Evolutionary conservation across 2,888 invertebrate genomes (phyloP).

Genomic region (Nephrotoma appendiculata): DNA sequence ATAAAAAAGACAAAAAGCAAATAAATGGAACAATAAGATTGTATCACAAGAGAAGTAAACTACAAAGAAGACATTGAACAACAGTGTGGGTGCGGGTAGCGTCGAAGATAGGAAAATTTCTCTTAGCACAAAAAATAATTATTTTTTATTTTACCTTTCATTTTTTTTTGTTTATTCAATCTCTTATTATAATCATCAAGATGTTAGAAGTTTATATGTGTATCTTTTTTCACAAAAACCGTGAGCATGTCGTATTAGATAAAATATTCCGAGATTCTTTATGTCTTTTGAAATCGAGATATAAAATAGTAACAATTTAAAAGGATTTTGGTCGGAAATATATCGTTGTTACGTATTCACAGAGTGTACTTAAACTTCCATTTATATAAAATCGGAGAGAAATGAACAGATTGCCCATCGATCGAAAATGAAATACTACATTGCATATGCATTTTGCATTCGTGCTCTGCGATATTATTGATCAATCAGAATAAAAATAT

Average conservation of each 20-base stretch:
- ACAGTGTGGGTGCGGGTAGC: background rate
- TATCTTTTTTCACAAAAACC: background rate
- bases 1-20: background rate
- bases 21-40: background rate
- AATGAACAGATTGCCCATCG: background rate
- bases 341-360: background rate
- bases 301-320: background rate
- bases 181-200: background rate
- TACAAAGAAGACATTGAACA: background rate
- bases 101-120: background rate
- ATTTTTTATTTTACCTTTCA: background rate
- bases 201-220: background rate
- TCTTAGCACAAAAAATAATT: background rate
- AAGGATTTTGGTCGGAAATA: background rate
- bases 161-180: background rate
- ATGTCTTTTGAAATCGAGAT: background rate
- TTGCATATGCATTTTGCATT: too few relatives aligned
- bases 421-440: background rate
- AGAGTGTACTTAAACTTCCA: background rate
- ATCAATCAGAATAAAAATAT: too few relatives aligned
- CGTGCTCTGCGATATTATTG: too few relatives aligned
- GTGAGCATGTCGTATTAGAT: background rate
- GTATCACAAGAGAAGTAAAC: background rate
- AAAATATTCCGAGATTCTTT: background rate
- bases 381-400: background rate